Base-by-base conservation (phyloP, 2,888 invertebrate genomes). In the Gisinianus flammeolus region DNA sequence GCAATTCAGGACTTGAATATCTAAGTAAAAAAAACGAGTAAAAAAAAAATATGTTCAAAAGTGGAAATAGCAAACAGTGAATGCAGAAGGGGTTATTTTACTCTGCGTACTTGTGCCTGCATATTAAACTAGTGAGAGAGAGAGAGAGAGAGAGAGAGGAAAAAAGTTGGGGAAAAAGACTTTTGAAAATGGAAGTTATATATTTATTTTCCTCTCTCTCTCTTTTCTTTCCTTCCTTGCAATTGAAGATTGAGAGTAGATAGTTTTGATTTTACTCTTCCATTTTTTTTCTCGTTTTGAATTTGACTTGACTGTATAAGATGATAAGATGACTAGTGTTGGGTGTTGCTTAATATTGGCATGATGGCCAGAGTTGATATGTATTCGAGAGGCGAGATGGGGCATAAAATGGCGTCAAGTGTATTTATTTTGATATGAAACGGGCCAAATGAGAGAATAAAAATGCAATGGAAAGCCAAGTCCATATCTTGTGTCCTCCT, bases 361-460 rank as follows among this genome's bases (percentile, higher is more conserved):
- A 74, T 74, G 74, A 74, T 74, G 74, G 74, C 66, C 54, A 52
- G 74, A 28, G 24, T 35, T 74, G 74, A 74, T 74, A 74, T 67
- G 74, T 62, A 68, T 68, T 68, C 68, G 22, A 24, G 35, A n/a
- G 68, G 68, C 68, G 68, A 68, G 62, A 72, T 52, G 28, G 74
- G 66, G 22, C 67, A 67, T 66, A 52, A 54, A 83, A 82, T 82
- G 81, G 84, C 84, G 84, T 83, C 84, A 84, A 83, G 76, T 81
- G 79, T 83, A 84, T 83, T 84, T 84, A 84, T 83, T 83, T 81
- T 80, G 76, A 79, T 82, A 81, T 81, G 81, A 82, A 82, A 83
- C 78, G 82, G 80, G 79, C 81, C 82, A 83, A 83, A 84, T 84
- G 84, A 84, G 84, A 79, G 80, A 74, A 84, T 84, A 83, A 84